Conservation (phyloP, 2,113 vertebrate genomes). For the Ranitomeya imitator region DNA sequence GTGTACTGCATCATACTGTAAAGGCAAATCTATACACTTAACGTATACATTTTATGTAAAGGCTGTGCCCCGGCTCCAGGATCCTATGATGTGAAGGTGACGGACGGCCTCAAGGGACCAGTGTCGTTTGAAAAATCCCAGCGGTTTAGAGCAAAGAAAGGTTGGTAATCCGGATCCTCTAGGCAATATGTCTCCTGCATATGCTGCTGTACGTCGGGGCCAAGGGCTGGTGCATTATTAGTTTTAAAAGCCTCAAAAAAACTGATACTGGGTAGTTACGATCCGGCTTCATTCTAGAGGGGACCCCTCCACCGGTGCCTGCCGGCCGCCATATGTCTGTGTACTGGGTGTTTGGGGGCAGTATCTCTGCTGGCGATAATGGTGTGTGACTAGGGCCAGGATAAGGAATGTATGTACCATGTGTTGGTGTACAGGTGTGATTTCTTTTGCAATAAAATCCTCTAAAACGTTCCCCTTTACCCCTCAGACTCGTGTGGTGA, state of each 20-base stretch:
- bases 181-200: not conserved
- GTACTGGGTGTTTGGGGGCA: no score
- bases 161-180: conserved; percentile 63
- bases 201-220: not conserved
- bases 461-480: not conserved
- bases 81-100: conserved; percentile 73
- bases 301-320: no score
- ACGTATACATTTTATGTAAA: conserved; percentile 61
- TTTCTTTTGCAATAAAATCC: not conserved
- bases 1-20: no score
- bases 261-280: no score
- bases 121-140: conserved; percentile 80
- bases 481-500: not conserved
- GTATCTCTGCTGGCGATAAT: no score
- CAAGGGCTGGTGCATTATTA: no score
- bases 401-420: no score
- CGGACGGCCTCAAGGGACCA: conserved; percentile 71
- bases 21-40: not conserved
- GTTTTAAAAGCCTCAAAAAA: no score
- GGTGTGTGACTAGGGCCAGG: no score
- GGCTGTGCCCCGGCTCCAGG: conserved; percentile 76
- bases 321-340: no score
- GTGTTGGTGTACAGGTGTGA: not conserved
- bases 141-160: conserved; percentile 71
- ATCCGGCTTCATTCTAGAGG: no score